Conservation (phyloP, 2,888 invertebrate genomes). For the Euplagia quadripunctaria region DNA sequence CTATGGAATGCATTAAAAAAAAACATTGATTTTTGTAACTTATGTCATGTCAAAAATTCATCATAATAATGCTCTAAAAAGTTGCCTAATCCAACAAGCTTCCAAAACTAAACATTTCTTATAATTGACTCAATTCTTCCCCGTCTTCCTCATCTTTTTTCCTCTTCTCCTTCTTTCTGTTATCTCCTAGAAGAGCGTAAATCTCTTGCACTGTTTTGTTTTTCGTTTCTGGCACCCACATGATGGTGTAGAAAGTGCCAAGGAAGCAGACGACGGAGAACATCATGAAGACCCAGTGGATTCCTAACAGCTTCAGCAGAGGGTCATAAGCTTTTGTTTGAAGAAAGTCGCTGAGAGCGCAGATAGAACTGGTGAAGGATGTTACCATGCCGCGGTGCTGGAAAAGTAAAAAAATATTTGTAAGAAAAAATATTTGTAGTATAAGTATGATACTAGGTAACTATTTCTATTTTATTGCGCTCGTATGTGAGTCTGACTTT, state of each 20-base stretch:
- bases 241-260: conserved; percentile 77
- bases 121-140: conserved; percentile 76
- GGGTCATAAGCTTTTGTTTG: conserved; percentile 84
- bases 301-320: conserved; percentile 77
- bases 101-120: conserved; percentile 39
- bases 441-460: background rate
- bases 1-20: too few species aligned
- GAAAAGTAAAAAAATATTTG: conserved; percentile 31
- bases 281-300: conserved; percentile 83
- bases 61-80: background rate
- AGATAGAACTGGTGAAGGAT: conserved; percentile 78
- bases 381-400: conserved; percentile 84
- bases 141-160: conserved; percentile 69
- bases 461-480: too few species aligned
- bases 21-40: too few species aligned
- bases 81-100: conserved; percentile 33
- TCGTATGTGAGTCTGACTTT: too few species aligned
- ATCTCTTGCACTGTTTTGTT: conserved; percentile 78
- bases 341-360: conserved; percentile 81
- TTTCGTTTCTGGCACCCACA: conserved; percentile 83
- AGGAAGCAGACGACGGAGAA: conserved; percentile 81
- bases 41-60: too few species aligned
- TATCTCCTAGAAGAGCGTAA: conserved; percentile 75
- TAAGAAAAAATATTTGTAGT: background rate
- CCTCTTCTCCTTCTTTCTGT: conserved; percentile 75